Percentiles rank a stretch among this genome's conserved stretches.
Evolutionary conservation across 2,888 invertebrate genomes (phyloP).

Genomic region (Drosophila anomalata): DNA sequence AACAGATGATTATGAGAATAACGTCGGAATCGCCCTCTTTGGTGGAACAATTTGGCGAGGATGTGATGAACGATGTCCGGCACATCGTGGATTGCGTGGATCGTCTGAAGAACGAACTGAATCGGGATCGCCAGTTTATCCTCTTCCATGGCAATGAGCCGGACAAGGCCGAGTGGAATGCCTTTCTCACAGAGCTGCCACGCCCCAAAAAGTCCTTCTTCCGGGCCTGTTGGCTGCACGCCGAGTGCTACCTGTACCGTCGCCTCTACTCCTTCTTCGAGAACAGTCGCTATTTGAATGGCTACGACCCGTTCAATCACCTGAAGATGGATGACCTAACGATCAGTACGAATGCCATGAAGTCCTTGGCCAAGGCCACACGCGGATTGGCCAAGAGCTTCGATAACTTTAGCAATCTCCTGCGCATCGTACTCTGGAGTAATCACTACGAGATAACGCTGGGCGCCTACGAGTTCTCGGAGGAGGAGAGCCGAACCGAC

Average conservation of each 20-base stretch:
- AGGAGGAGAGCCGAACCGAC: neutral
- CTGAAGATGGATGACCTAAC: constrained; percentile 89
- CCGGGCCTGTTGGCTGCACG: constrained; percentile 92
- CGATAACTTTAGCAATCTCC: constrained; percentile 48
- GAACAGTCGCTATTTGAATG: constrained; percentile 85
- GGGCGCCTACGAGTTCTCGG: constrained; percentile 29
- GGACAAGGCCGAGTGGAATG: constrained; percentile 78
- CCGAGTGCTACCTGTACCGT: constrained; percentile 96
- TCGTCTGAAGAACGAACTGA: constrained; percentile 93
- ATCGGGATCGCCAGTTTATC: constrained; percentile 92
- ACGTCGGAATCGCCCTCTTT: constrained; percentile 89
- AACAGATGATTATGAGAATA: constrained; percentile 91
- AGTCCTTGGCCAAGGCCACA: constrained; percentile 50
- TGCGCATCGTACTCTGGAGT: constrained; percentile 94
- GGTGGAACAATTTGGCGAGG: constrained; percentile 86
- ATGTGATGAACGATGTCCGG: constrained; percentile 88
- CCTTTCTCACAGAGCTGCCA: constrained; percentile 85
- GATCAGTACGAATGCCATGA: constrained; percentile 64
- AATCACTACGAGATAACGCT: constrained; percentile 86
- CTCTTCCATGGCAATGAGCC: constrained; percentile 83
- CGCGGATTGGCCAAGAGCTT: constrained; percentile 33
- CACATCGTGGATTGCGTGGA: constrained; percentile 89
- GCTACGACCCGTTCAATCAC: constrained; percentile 91
- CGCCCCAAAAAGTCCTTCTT: constrained; percentile 86
- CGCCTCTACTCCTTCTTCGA: constrained; percentile 88